phyloP scores from a whole-genome alignment of 2,888 invertebrate species.

The Furcula furcula region DNA sequence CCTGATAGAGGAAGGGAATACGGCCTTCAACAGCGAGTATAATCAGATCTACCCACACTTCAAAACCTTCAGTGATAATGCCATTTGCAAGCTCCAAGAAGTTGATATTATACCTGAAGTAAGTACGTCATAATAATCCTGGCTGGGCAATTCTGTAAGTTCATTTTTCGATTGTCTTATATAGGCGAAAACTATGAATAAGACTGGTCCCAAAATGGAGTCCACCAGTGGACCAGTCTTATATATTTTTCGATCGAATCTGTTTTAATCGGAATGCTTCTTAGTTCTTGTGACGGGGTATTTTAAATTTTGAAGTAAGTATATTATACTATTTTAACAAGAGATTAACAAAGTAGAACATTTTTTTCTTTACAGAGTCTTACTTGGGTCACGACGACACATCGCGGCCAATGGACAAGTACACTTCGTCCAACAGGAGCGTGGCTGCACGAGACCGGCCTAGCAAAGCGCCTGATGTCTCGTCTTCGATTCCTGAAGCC shows the following conservation, averaged over 20 bases:
- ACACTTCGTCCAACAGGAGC: constrained; percentile 42
- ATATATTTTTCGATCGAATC: no score
- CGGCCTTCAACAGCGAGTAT: constrained; percentile 65
- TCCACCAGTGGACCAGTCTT: no score
- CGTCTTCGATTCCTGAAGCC: constrained; percentile 45
- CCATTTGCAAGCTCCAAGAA: constrained; percentile 60
- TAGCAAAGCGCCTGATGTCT: constrained; percentile 43
- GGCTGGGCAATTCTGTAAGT: no score
- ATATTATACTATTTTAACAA: no score
- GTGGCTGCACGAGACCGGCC: constrained; percentile 58
- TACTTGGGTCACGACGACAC: constrained; percentile 50
- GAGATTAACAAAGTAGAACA: no score
- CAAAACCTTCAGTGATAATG: constrained; percentile 54
- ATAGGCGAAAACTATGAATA: no score
- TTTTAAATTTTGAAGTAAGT: no score
- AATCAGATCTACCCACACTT: constrained; percentile 60
- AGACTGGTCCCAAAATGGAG: no score
- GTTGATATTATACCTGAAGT: constrained; percentile 66
- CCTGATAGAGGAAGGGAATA: constrained; percentile 48
- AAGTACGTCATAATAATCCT: no score
- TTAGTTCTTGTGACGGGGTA: no score
- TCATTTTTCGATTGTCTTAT: no score
- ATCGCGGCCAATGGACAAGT: constrained; percentile 51
- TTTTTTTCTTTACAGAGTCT: constrained; percentile 32
- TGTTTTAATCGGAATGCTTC: no score